Evolutionary conservation across 2,888 invertebrate genomes (phyloP).

Genomic region (Iphiclides podalirius): DNA sequence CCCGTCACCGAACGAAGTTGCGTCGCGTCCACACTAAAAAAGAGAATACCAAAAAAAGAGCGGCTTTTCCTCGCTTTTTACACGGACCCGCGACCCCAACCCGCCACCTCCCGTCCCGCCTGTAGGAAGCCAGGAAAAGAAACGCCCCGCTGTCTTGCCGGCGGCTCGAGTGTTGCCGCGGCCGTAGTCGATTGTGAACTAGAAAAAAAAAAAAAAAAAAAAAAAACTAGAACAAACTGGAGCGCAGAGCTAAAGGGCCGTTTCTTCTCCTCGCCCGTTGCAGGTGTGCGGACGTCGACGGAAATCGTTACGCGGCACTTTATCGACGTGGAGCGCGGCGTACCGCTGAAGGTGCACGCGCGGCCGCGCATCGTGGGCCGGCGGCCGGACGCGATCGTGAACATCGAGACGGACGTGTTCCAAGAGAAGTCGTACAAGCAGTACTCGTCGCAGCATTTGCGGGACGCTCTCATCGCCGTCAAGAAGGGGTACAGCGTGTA

Average conservation of each 20-base stretch:
- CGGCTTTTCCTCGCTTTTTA: conserved; percentile 77
- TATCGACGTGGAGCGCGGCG: conserved; percentile 70
- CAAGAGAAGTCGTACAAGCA: conserved; percentile 76
- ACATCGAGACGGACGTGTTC: conserved; percentile 72
- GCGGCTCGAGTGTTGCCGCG: conserved; percentile 33
- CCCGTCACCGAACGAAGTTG: conserved; percentile 12
- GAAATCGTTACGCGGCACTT: conserved; percentile 74
- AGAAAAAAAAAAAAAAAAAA: no score
- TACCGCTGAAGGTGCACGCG: conserved; percentile 68
- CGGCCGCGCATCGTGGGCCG: conserved; percentile 66
- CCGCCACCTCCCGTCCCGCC: conserved; percentile 40
- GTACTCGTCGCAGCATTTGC: conserved; percentile 71
- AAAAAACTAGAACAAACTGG: no score
- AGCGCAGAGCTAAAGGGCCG: conserved; percentile 49
- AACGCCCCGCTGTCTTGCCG: conserved; percentile 49
- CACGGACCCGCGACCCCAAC: conserved; percentile 33
- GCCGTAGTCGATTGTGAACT: conserved; percentile 22
- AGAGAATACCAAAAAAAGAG: conserved; percentile 33
- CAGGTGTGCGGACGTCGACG: conserved; percentile 72
- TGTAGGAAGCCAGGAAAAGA: conserved; percentile 78
- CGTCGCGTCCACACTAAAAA: conserved; percentile 18
- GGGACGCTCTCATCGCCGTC: conserved; percentile 73
- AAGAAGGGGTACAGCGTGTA: conserved; percentile 78
- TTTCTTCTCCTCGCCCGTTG: conserved; percentile 73
- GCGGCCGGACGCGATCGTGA: conserved; percentile 66